Conservation (phyloP, 2,113 vertebrate species). For the Trematocara nigrifrons region DNA sequence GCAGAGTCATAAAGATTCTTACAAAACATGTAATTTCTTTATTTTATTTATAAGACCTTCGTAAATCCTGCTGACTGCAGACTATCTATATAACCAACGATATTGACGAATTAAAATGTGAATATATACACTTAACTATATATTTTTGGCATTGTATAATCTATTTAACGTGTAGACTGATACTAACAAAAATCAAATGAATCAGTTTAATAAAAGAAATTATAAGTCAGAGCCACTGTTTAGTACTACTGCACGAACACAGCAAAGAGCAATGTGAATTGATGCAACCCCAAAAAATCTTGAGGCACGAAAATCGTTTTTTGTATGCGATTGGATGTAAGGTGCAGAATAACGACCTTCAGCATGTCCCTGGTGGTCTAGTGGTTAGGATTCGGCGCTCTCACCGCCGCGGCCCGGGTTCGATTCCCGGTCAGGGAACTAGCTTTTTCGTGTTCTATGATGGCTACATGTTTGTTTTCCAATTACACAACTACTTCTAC, state of each 20-base stretch:
- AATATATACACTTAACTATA: neutral
- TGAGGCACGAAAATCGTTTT: neutral
- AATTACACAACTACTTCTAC: neutral
- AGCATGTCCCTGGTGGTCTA: constrained; percentile 66
- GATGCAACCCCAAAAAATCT: neutral
- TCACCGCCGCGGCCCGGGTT: constrained; percentile 67
- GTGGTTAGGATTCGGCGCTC: constrained; percentile 75
- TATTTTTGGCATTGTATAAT: neutral
- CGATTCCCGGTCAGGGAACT: constrained; percentile 66
- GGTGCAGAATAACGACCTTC: accelerated
- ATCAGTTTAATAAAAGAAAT: neutral
- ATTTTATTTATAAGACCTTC: neutral
- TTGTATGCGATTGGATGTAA: neutral
- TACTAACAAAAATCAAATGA: neutral
- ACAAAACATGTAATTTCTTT: neutral
- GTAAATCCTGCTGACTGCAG: neutral
- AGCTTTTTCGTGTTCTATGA: neutral
- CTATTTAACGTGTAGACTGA: neutral
- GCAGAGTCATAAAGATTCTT: neutral
- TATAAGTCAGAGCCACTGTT: neutral
- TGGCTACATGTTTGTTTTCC: neutral
- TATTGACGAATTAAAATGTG: neutral
- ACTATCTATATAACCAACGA: neutral
- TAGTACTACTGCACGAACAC: neutral
- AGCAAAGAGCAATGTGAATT: neutral